A percentile compares a stretch with the other conserved stretches of the same genome.
phyloP scores from a whole-genome alignment of 1,140 invertebrate species.

The Aphis gossypii region DNA sequence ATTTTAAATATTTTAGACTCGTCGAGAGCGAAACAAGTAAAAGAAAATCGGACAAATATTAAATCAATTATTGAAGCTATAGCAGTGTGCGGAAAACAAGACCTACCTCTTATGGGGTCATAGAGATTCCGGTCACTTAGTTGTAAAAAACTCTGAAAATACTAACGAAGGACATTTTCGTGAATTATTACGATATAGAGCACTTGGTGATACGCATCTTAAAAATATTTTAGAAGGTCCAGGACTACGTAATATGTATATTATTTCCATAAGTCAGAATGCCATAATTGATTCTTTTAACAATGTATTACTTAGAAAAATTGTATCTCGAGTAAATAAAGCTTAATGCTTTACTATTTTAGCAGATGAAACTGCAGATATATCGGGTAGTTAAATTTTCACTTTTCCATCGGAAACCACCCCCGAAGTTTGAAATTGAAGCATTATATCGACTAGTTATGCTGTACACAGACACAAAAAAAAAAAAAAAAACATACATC shows the following conservation, averaged over 20 bases:
- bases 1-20: background rate
- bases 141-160: background rate
- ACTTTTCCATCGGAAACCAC: too few relatives aligned
- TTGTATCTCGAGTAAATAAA: too few relatives aligned
- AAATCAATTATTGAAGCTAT: conserved; percentile 19
- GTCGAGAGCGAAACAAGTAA: background rate
- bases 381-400: too few relatives aligned
- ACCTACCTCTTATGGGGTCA: background rate
- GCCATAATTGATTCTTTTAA: background rate
- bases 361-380: background rate
- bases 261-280: background rate
- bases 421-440: too few relatives aligned
- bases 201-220: background rate
- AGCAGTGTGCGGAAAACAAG: background rate
- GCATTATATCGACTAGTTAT: too few relatives aligned
- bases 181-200: background rate
- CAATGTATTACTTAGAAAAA: too few relatives aligned
- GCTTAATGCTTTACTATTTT: background rate
- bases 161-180: background rate
- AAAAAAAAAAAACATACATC: too few relatives aligned
- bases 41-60: conserved; percentile 13
- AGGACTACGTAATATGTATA: background rate
- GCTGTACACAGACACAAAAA: too few relatives aligned
- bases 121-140: background rate
- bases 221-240: conserved; percentile 1